Conservation (phyloP, 2,797 vertebrate genomes). For the Lithobates pipiens region DNA sequence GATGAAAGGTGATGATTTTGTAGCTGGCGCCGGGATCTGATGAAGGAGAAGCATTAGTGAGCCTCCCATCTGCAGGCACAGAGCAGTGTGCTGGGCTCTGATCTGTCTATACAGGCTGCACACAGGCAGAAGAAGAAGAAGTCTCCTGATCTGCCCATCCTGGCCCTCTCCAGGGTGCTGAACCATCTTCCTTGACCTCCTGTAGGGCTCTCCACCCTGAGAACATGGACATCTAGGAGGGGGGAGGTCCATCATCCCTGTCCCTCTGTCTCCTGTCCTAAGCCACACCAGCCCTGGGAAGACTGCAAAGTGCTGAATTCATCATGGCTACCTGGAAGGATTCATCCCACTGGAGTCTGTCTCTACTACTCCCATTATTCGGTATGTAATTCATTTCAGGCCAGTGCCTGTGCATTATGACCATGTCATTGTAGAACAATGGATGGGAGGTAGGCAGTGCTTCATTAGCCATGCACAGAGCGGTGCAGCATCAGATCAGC, state of each 20-base stretch:
- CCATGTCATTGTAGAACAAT: not conserved
- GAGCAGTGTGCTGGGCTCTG: not conserved
- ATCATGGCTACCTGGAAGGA: slow-evolving; percentile 39
- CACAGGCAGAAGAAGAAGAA: too few relatives aligned
- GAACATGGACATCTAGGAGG: slow-evolving; percentile 42
- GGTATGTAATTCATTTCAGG: slow-evolving; percentile 41
- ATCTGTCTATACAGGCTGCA: not conserved
- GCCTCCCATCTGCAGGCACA: not conserved
- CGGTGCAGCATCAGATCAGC: not conserved
- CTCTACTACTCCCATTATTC: slow-evolving; percentile 6
- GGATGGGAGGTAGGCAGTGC: not conserved
- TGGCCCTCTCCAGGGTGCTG: slow-evolving; percentile 53
- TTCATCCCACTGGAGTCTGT: not conserved
- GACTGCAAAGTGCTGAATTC: not conserved
- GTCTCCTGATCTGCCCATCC: not conserved
- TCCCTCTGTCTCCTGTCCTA: not conserved
- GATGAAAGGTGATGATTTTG: not conserved
- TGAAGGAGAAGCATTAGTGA: not conserved
- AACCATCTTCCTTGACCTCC: slow-evolving; percentile 5
- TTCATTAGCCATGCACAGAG: too few relatives aligned
- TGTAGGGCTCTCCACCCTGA: not conserved
- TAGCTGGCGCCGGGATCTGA: not conserved
- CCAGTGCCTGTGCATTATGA: not conserved
- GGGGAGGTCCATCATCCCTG: not conserved
- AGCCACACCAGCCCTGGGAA: not conserved